A percentile compares a stretch with the other conserved stretches of the same genome.
Conservation (phyloP, 2,113 vertebrate species). For the Candoia aspera region DNA sequence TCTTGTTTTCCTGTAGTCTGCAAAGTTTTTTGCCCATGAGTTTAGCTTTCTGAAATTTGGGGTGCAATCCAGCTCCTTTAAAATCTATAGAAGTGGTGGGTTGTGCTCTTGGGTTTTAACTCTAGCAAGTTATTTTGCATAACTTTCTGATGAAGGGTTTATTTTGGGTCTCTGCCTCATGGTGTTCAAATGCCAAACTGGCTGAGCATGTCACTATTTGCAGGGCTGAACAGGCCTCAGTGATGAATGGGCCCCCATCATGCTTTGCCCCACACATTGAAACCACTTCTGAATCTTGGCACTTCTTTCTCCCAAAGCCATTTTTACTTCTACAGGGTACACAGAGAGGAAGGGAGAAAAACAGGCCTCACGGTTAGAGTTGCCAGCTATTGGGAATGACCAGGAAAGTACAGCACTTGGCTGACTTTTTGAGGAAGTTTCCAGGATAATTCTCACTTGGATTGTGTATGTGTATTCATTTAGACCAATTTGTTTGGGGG, state of each 20-base stretch:
- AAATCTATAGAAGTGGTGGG: constrained; percentile 3
- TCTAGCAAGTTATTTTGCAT: constrained; percentile 16
- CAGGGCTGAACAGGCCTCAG: not conserved
- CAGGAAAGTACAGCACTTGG: constrained; percentile 7
- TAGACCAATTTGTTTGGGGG: not conserved
- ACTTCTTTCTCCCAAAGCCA: not conserved
- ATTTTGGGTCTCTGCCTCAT: constrained; percentile 20
- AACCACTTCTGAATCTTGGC: constrained; percentile 34
- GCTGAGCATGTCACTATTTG: constrained; percentile 1
- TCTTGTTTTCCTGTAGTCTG: not conserved
- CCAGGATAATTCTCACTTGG: not conserved
- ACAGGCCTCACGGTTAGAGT: not conserved
- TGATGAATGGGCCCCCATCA: not conserved
- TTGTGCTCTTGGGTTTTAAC: not conserved
- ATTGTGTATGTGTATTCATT: not conserved
- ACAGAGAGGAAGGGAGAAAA: constrained; percentile 13
- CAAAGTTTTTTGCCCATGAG: not conserved
- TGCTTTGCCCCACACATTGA: constrained; percentile 19
- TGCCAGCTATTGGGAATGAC: constrained; percentile 16
- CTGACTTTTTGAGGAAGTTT: constrained; percentile 18
- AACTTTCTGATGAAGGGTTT: constrained; percentile 31
- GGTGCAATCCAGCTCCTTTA: constrained; percentile 19
- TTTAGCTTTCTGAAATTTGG: not conserved
- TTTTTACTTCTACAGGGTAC: constrained; percentile 26
- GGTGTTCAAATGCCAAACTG: not conserved